Conservation (phyloP, 1,140 invertebrate genomes). For the Chionoecetes opilio region DNA sequence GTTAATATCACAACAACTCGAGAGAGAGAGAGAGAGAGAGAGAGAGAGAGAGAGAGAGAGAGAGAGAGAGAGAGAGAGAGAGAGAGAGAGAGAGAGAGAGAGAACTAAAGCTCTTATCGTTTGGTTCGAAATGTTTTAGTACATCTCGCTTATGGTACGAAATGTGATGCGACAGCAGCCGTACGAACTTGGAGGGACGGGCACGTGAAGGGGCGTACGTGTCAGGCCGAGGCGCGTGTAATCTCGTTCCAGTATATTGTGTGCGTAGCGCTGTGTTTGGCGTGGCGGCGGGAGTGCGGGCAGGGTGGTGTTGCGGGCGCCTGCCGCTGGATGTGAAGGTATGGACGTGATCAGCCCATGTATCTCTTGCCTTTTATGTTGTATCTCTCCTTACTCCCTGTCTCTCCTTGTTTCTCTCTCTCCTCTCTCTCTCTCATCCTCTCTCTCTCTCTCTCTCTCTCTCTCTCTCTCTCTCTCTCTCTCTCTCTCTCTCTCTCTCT, state of each 20-base stretch:
- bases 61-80: background rate
- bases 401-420: background rate
- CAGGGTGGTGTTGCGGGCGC: background rate
- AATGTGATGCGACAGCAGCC: slow-evolving; percentile 24
- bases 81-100: slow-evolving; percentile 27
- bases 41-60: background rate
- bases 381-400: slow-evolving; percentile 17
- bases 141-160: slow-evolving; percentile 28
- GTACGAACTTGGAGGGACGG: background rate
- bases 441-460: slow-evolving; percentile 10
- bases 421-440: background rate
- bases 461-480: background rate
- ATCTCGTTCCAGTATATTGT: background rate
- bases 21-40: background rate
- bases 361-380: slow-evolving; percentile 30
- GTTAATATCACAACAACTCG: background rate
- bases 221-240: background rate
- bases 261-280: background rate
- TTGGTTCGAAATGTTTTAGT: slow-evolving; percentile 19
- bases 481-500: slow-evolving; percentile 24
- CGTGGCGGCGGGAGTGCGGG: background rate
- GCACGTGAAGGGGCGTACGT: background rate
- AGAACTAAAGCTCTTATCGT: slow-evolving; percentile 29
- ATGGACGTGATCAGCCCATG: slow-evolving; percentile 25
- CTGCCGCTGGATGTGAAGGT: slow-evolving; percentile 2